A percentile compares a stretch with the other conserved stretches of the same genome.
Conservation (phyloP, 23 tunicate genomes). For the Botrylloides violaceus region DNA sequence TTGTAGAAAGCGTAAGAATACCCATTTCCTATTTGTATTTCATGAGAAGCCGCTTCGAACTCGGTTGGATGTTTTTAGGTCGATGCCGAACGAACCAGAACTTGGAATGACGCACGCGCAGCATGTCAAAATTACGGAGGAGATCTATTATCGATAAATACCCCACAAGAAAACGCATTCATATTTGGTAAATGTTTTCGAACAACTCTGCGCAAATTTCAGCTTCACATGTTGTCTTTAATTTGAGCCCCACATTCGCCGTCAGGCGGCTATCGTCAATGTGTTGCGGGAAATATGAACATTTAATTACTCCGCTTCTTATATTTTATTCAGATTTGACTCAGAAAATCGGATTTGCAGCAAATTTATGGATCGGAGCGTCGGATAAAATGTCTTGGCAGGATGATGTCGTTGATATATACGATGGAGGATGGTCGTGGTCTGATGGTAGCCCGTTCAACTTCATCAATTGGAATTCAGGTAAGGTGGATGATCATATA, state of each 20-base stretch:
- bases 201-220: too few relatives aligned
- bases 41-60: too few relatives aligned
- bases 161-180: conserved; percentile 57
- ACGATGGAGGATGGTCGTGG: conserved; percentile 81
- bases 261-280: too few relatives aligned
- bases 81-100: conserved; percentile 33
- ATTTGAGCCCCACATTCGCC: too few relatives aligned
- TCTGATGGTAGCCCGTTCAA: conserved; percentile 63
- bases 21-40: neutral
- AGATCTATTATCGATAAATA: conserved; percentile 68
- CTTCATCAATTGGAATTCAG: conserved; percentile 64
- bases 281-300: too few relatives aligned
- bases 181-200: conserved; percentile 5
- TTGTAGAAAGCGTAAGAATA: too few relatives aligned
- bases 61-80: too few relatives aligned
- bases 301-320: too few relatives aligned
- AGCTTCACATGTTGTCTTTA: too few relatives aligned
- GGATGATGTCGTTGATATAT: conserved; percentile 34
- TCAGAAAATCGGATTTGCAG: conserved; percentile 20
- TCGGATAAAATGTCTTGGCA: conserved; percentile 40
- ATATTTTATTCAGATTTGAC: too few relatives aligned
- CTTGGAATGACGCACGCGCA: conserved; percentile 71
- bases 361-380: conserved; percentile 72
- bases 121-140: conserved; percentile 58
- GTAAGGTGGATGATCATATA: neutral